phyloP scores from a whole-genome alignment of 2,888 invertebrate genomes.

The Alentia gelatinosa region DNA sequence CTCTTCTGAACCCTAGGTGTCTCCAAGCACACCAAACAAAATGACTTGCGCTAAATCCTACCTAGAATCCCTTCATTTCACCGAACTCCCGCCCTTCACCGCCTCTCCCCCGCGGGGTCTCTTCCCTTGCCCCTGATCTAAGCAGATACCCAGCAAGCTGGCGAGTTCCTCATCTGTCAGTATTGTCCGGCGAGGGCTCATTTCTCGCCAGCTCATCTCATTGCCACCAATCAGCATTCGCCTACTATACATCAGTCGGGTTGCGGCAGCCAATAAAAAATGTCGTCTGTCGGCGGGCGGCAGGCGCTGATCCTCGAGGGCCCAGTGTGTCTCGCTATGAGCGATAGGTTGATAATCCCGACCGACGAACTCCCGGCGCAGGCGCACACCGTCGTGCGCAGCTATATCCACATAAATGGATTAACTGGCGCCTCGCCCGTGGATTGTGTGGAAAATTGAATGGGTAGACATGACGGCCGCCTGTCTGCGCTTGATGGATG shows the following conservation, averaged over 20 bases:
- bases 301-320: neutral
- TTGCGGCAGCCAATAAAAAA: neutral
- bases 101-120: too few relatives aligned
- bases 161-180: neutral
- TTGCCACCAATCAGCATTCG: neutral
- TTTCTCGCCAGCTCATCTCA: slow-evolving; percentile 27
- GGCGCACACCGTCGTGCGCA: neutral
- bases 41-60: too few relatives aligned
- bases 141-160: too few relatives aligned
- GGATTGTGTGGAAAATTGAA: slow-evolving; percentile 47
- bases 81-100: too few relatives aligned
- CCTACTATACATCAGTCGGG: neutral
- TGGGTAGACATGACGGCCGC: slow-evolving; percentile 24
- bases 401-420: slow-evolving; percentile 39
- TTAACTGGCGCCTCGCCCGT: neutral
- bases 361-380: neutral
- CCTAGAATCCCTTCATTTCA: too few relatives aligned
- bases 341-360: slow-evolving; percentile 40
- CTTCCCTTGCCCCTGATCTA: too few relatives aligned
- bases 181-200: neutral
- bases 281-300: neutral
- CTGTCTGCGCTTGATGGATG: slow-evolving; percentile 1
- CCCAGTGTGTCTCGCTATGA: neutral
- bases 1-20: too few relatives aligned
- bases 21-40: too few relatives aligned